Percentiles rank a stretch among this genome's conserved stretches.
Conservation (phyloP, 2,113 vertebrate genomes). For the Dicentrarchus labrax region DNA sequence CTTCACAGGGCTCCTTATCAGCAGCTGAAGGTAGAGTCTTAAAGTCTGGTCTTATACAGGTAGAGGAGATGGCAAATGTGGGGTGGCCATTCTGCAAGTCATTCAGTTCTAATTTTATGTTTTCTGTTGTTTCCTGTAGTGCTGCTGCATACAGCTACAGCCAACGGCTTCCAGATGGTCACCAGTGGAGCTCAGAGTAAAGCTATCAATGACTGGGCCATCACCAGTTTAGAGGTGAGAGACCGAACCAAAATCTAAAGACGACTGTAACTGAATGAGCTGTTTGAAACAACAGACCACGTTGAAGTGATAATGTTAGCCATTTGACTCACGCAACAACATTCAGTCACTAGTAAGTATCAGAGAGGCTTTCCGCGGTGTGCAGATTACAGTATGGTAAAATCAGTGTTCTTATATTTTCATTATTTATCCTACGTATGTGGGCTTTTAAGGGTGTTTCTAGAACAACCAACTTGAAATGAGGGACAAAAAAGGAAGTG, state of each 20-base stretch:
- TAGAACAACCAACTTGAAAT: too few species aligned
- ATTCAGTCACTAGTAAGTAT: too few species aligned
- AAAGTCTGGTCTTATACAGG: not conserved
- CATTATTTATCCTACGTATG: not conserved
- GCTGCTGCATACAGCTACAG: slow-evolving; percentile 95
- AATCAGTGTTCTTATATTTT: not conserved
- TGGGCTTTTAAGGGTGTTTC: not conserved
- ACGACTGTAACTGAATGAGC: not conserved
- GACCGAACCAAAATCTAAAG: not conserved
- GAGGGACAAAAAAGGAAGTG: too few species aligned
- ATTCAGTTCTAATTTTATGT: not conserved
- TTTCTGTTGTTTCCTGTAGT: slow-evolving; percentile 81
- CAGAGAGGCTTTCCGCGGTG: not conserved
- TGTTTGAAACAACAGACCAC: not conserved
- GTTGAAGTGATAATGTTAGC: too few species aligned
- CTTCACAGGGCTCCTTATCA: slow-evolving; percentile 91
- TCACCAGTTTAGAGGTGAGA: slow-evolving; percentile 97
- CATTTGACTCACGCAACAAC: not conserved
- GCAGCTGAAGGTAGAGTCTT: slow-evolving; percentile 91
- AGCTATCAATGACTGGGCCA: slow-evolving; percentile 96
- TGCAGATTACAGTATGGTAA: not conserved
- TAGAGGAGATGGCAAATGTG: not conserved
- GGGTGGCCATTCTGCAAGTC: not conserved
- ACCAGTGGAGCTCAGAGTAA: slow-evolving; percentile 98
- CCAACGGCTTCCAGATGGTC: slow-evolving; percentile 99